A percentile compares a stretch with the other conserved stretches of the same genome.
Evolutionary conservation across 1,140 invertebrate genomes (phyloP).

Genomic region (Sitophilus oryzae): DNA sequence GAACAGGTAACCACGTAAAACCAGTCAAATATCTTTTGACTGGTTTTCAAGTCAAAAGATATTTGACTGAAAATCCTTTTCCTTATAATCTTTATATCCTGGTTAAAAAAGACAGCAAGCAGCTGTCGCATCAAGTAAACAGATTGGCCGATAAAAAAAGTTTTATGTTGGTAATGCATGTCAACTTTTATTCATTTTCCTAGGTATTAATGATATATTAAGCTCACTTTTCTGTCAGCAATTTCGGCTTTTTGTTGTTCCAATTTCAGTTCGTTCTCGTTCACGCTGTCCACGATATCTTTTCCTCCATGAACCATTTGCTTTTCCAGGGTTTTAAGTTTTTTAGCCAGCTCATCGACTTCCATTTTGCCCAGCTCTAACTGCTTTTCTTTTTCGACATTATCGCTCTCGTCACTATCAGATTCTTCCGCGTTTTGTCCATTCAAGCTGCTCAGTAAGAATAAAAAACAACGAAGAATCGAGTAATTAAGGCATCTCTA

Average conservation of each 20-base stretch:
- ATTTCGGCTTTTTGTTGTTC: slow-evolving; percentile 76
- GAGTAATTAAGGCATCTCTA: no score
- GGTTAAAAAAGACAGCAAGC: no score
- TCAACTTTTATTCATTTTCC: no score
- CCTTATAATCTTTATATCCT: no score
- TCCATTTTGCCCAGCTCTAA: slow-evolving; percentile 41
- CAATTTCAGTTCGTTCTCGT: slow-evolving; percentile 78
- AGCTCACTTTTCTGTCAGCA: slow-evolving; percentile 69
- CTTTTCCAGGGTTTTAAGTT: slow-evolving; percentile 69
- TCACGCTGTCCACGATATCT: slow-evolving; percentile 86
- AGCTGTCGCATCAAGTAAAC: no score
- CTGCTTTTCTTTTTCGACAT: slow-evolving; percentile 37
- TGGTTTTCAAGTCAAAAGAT: no score
- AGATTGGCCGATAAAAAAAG: no score
- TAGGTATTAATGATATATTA: no score
- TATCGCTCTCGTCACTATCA: slow-evolving; percentile 32
- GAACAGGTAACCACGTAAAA: no score
- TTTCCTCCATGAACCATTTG: slow-evolving; percentile 80
- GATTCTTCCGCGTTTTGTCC: slow-evolving; percentile 21
- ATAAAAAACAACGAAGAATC: not conserved
- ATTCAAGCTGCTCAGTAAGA: slow-evolving; percentile 18
- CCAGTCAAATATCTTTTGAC: no score
- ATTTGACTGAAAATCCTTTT: no score
- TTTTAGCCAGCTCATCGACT: slow-evolving; percentile 46
- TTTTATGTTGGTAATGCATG: no score